A percentile compares a stretch with the other conserved stretches of the same genome.
Conservation (phyloP, 2,797 vertebrate species). For the Cirrhinus molitorella region DNA sequence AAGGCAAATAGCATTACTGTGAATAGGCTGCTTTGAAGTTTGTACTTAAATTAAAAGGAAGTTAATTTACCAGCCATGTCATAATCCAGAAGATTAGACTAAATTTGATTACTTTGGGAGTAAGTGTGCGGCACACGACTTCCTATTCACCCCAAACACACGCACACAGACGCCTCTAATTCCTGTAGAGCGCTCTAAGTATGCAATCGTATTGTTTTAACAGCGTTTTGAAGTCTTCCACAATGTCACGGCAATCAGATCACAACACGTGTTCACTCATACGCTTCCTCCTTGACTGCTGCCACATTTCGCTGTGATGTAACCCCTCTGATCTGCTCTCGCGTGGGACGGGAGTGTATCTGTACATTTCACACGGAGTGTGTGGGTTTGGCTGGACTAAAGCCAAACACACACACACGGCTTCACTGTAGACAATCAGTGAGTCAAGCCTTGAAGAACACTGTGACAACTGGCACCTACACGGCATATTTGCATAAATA, state of each 20-base stretch:
- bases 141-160: constrained; percentile 2
- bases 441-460: constrained; percentile 35
- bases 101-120: constrained; percentile 26
- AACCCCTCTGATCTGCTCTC: constrained; percentile 16
- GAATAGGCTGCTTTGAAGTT: constrained; percentile 28
- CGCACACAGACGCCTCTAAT: background rate
- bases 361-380: constrained; percentile 34
- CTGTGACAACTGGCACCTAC: constrained; percentile 33
- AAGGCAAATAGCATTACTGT: constrained; percentile 18
- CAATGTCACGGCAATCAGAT: constrained; percentile 13
- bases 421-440: constrained; percentile 15
- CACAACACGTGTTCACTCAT: constrained; percentile 19
- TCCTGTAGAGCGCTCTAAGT: background rate
- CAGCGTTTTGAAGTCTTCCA: background rate
- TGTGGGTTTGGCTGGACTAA: constrained; percentile 38
- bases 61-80: constrained; percentile 37
- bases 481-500: constrained; percentile 38
- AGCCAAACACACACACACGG: background rate
- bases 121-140: constrained; percentile 3
- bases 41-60: constrained; percentile 25
- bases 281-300: background rate
- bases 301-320: constrained; percentile 17
- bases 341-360: constrained; percentile 38
- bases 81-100: constrained; percentile 28
- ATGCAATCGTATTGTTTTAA: background rate